Evolutionary conservation across 2,888 invertebrate genomes (phyloP), one percentile per base, ranked within the genome.

Genomic region (Latheticus oryzae): DNA sequence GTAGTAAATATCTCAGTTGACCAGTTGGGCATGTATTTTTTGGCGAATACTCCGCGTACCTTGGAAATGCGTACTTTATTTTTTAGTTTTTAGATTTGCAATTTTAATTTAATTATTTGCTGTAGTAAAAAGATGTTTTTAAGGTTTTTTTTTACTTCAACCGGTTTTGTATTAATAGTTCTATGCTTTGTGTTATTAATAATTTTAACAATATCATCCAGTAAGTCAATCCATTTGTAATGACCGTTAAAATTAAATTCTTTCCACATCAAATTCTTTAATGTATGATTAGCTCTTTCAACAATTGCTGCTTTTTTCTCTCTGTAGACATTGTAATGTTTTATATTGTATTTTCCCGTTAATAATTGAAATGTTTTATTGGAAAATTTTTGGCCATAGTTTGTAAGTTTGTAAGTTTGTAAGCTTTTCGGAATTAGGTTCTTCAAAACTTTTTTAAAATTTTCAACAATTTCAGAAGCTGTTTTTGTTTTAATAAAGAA

Each of bases 361-460:
- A 74, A 19, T 7, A 42, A 16, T 28, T 64, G 32, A 45, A 75
- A 72, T 11, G 59, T 3, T 15, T 33, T 55, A 48, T 70, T 71
- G 21, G 60, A 71, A 58, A 71, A 75, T 57, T 73, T 70, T 40
- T 61, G 64, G 2, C 72, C 72, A 32, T 64, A 59, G 48, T 65
- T 61, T n/a, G n/a, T n/a, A n/a, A n/a, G n/a, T 12, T 54, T 32
- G 57, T 73, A 71, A 1, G 68, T 62, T 59, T 73, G 51, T 8
- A 56, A 42, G 53, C 57, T 53, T 35, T 54, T 45, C 24, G 37
- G 33, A 9, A 2, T n/a, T 35, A 45, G 17, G 17, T 23, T 13
- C 11, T 24, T 32, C 7, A 54, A 47, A n/a, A 47, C 13, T 16
- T 21, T n/a, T 37, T 37, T n/a, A 17, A 54, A 35, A 5, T 2